A percentile compares a stretch with the other conserved stretches of the same genome.
phyloP scores from a whole-genome alignment of 2,113 vertebrate species.

The Sinocyclocheilus anshuiensis region DNA sequence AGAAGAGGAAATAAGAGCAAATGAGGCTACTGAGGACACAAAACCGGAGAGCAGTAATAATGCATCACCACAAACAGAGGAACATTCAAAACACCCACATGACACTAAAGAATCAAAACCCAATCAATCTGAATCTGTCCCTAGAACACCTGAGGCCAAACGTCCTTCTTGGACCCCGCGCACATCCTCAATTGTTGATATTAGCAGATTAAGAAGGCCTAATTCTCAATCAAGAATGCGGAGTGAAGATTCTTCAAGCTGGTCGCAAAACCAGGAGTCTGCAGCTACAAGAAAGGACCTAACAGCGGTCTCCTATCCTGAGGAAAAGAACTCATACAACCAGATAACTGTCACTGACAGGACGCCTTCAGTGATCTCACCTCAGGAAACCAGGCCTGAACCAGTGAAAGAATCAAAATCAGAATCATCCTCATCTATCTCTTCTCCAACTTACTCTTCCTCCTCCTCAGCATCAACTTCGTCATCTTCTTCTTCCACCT shows the following conservation, averaged over 20 bases:
- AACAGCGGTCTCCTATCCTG: slow-evolving; percentile 49
- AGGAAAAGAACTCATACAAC: slow-evolving; percentile 59
- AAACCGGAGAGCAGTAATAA: slow-evolving; percentile 50
- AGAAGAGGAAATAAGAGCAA: slow-evolving; percentile 55
- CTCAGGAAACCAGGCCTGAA: slow-evolving; percentile 53
- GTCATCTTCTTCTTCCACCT: not conserved
- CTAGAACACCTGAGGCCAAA: slow-evolving; percentile 28
- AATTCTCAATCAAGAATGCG: slow-evolving; percentile 34
- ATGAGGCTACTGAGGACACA: slow-evolving; percentile 53
- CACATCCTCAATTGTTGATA: slow-evolving; percentile 40
- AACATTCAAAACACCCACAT: not conserved
- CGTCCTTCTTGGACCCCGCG: slow-evolving; percentile 37
- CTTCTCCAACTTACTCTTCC: slow-evolving; percentile 10
- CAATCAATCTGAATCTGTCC: slow-evolving; percentile 6
- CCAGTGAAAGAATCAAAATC: slow-evolving; percentile 29
- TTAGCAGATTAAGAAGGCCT: slow-evolving; percentile 46
- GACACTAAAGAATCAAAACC: slow-evolving; percentile 27
- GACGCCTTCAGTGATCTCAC: slow-evolving; percentile 58
- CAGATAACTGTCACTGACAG: slow-evolving; percentile 47
- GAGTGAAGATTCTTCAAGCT: slow-evolving; percentile 49
- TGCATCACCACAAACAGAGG: slow-evolving; percentile 41
- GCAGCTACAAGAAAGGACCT: slow-evolving; percentile 63
- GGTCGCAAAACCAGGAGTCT: slow-evolving; percentile 59
- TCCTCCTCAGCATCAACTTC: not conserved
- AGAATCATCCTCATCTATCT: not conserved